Evolutionary conservation across 2,113 vertebrate genomes (phyloP), one percentile per base, ranked within the genome.

Genomic region (Petromus typicus): DNA sequence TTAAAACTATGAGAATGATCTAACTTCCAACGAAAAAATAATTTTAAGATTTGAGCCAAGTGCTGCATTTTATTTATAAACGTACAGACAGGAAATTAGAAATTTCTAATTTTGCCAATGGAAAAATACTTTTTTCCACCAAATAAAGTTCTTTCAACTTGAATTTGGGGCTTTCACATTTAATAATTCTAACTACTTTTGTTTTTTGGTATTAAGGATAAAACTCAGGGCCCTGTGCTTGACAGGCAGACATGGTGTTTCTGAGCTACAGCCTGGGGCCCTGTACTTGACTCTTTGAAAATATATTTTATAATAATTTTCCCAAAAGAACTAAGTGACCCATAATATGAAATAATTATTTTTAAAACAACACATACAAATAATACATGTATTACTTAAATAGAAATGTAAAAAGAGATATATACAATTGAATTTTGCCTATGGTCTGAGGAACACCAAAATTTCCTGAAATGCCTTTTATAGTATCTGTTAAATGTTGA

Each of bases 61-160:
- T 66, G 90, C 76, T 61, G 51, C 66, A 84, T 94, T 88, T 96
- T 97, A 97, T 97, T 98, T 94, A 94, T 97, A 95, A 97, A 97
- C 96, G 48, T 45, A 69, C 13, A 95, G 95, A 97, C 61, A 94
- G 94, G 93, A 97, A 98, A 93, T 2, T 96, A 81, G 98, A 92
- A 80, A 90, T 64, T 84, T 98, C 97, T 96, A 98, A 89, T 98
- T 98, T 98, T 98, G 95, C 93, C 95, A 96, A 86, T 9, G 93
- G 75, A 97, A 95, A n/a, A 81, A 93, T 37, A 84, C 34, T 86
- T 93, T 97, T 98, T 97, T 97, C 88, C 91, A 98, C 88, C 97
- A 97, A 98, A 97, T 96, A 97, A 95, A 95, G 92, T 94, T 97
- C 93, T 95, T 98, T 97, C 95, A 96, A 97, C 89, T 76, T 54